Percentiles rank a stretch among this genome's conserved stretches.
Conservation (phyloP, 2,113 vertebrate genomes). For the Vidua chalybeata region DNA sequence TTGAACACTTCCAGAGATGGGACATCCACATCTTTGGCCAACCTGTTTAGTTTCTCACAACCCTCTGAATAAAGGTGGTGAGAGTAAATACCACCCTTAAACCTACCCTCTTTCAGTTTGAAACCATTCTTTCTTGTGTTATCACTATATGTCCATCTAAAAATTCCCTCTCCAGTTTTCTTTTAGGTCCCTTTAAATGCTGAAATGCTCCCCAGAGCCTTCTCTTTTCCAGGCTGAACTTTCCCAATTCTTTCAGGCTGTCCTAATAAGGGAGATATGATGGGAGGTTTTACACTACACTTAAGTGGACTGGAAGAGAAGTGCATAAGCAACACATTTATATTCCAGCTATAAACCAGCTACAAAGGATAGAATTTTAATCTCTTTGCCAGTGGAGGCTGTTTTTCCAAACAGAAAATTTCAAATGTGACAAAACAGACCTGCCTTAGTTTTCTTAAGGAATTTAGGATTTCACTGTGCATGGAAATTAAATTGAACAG, state of each 20-base stretch:
- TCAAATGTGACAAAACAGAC: neutral
- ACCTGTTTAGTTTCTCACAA: neutral
- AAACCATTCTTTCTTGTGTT: neutral
- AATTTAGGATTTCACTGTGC: neutral
- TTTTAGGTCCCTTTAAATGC: neutral
- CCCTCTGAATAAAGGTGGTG: neutral
- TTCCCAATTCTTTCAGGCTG: neutral
- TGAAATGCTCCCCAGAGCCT: neutral
- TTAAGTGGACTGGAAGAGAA: neutral
- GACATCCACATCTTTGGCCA: neutral
- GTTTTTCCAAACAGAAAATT: neutral
- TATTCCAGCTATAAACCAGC: neutral
- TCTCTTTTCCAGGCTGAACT: neutral
- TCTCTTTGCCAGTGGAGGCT: neutral
- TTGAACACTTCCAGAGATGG: neutral
- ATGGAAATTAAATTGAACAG: neutral
- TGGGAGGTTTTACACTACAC: neutral
- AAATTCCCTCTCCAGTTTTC: neutral
- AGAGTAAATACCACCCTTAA: neutral
- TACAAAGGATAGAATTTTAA: slow-evolving; percentile 19
- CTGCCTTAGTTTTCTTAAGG: neutral
- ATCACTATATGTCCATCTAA: neutral
- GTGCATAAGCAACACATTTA: neutral
- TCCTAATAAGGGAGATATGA: neutral
- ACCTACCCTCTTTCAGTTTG: neutral